A percentile compares a stretch with the other conserved stretches of the same genome.
Evolutionary conservation across 2,113 vertebrate genomes (phyloP).

Genomic region (Tragelaphus buxtoni): DNA sequence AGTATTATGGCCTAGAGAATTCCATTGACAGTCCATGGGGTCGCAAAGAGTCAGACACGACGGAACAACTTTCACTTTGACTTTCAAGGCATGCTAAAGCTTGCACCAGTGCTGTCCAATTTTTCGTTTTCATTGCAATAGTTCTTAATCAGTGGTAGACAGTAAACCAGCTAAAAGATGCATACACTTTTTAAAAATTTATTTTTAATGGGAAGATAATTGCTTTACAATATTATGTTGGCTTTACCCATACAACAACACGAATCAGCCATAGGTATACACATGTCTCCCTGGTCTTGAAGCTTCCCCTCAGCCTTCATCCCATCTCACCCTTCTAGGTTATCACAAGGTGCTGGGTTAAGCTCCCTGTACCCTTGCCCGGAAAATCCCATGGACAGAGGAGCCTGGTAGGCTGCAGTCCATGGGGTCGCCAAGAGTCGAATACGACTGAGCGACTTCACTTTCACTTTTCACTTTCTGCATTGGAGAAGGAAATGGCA

Average conservation of each 20-base stretch:
- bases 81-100: background rate
- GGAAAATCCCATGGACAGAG: no score
- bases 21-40: background rate
- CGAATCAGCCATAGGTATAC: background rate
- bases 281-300: no score
- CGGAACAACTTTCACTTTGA: background rate
- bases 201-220: background rate
- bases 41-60: background rate
- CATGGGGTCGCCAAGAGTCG: no score
- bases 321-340: no score
- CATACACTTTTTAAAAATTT: background rate
- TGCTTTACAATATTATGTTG: background rate
- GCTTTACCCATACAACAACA: background rate
- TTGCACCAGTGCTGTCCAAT: background rate
- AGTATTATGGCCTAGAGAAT: background rate
- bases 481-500: no score
- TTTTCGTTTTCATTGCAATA: slow-evolving; percentile 54
- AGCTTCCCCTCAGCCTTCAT: no score
- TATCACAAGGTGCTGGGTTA: no score
- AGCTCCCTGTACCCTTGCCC: no score
- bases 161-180: slow-evolving; percentile 57
- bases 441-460: no score
- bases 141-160: slow-evolving; percentile 51
- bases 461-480: no score
- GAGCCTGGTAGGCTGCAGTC: no score